These are phyloP conservation scores for Sterrhoptilus dennistouni DNA, from an alignment of 2,113 vertebrate species.

Conservation along the genomic window DNA sequence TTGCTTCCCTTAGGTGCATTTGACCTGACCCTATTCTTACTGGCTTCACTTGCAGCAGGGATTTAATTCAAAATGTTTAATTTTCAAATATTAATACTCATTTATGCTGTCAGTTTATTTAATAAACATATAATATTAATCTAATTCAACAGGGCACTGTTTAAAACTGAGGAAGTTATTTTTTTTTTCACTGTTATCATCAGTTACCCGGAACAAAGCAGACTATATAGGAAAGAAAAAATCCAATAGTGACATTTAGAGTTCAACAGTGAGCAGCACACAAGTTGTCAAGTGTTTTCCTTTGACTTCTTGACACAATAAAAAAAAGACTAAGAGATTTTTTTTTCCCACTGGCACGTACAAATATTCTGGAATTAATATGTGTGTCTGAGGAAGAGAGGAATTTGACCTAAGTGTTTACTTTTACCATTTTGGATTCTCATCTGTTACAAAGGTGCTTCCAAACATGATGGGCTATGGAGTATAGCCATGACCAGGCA, in stretches of 20 bases:
- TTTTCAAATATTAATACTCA: slow-evolving; percentile 4
- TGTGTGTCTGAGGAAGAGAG: background rate
- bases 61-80: background rate
- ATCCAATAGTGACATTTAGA: background rate
- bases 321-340: background rate
- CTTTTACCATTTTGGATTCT: background rate
- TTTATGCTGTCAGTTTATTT: background rate
- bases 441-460: background rate
- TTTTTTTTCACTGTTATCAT: background rate
- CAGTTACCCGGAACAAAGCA: background rate
- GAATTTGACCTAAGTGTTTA: background rate
- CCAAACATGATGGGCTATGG: background rate
- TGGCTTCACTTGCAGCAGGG: background rate
- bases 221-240: background rate
- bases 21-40: background rate
- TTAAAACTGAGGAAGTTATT: background rate
- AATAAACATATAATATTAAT: slow-evolving; percentile 11
- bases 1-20: slow-evolving; percentile 11
- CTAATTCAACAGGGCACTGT: background rate
- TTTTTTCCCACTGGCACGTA: background rate
- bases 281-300: background rate
- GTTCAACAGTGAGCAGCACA: background rate
- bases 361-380: background rate
- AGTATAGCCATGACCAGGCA: background rate
- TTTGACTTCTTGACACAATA: background rate